A percentile compares a stretch with the other conserved stretches of the same genome.
Evolutionary conservation across 1,140 invertebrate species (phyloP).

Genomic region (Oryctes rhinoceros): DNA sequence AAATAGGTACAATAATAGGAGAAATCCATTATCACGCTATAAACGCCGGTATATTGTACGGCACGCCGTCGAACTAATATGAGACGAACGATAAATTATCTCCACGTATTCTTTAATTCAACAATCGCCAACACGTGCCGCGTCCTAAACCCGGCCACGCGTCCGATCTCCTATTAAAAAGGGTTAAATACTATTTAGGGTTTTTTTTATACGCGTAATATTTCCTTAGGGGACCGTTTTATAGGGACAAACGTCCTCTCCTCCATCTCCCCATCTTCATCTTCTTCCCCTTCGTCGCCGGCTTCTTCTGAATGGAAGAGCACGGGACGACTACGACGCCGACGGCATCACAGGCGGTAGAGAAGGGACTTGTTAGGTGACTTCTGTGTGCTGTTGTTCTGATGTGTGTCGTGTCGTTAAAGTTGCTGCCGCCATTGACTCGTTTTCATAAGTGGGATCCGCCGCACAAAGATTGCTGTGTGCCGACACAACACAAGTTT

Average conservation of each 20-base stretch:
- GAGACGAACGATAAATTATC: slow-evolving; percentile 42
- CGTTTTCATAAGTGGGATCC: slow-evolving; percentile 26
- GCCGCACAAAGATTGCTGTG: not conserved
- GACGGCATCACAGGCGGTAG: not conserved
- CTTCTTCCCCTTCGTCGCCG: not conserved
- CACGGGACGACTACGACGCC: not conserved
- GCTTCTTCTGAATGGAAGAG: slow-evolving; percentile 40
- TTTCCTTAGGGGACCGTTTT: slow-evolving; percentile 50
- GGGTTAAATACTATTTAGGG: slow-evolving; percentile 57
- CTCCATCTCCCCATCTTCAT: slow-evolving; percentile 41
- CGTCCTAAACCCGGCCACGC: slow-evolving; percentile 51
- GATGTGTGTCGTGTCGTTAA: slow-evolving; percentile 37
- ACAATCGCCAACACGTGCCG: slow-evolving; percentile 54
- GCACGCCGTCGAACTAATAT: not conserved
- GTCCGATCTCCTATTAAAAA: slow-evolving; percentile 56
- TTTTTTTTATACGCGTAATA: slow-evolving; percentile 51
- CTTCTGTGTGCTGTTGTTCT: slow-evolving; percentile 35
- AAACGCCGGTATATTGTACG: not conserved
- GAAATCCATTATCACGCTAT: slow-evolving; percentile 14
- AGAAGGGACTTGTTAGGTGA: slow-evolving; percentile 38
- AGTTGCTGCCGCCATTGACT: slow-evolving; percentile 23
- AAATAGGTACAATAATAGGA: not conserved
- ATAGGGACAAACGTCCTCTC: slow-evolving; percentile 49
- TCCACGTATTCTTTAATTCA: slow-evolving; percentile 49
- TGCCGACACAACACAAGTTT: slow-evolving; percentile 8